A percentile compares a stretch with the other conserved stretches of the same genome.
These are phyloP conservation scores for Drosophila sulfurigaster DNA, from an alignment of 1,140 invertebrate species.

Conservation along the genomic window DNA sequence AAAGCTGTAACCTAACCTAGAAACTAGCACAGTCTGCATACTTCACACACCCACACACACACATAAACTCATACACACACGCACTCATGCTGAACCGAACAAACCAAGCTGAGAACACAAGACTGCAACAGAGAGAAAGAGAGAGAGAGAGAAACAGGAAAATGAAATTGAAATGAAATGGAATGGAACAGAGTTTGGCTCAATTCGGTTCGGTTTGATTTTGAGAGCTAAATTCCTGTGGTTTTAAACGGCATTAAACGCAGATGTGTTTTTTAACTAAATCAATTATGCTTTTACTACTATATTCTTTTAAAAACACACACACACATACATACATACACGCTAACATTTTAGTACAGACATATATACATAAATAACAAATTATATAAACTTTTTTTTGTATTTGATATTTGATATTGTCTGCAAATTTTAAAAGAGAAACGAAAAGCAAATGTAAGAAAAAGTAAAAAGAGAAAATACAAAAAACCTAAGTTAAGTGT, in stretches of 20 bases:
- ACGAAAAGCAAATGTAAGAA: constrained; percentile 7
- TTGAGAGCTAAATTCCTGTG: constrained; percentile 40
- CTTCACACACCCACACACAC: neutral
- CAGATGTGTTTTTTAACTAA: constrained; percentile 34
- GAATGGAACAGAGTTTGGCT: constrained; percentile 21
- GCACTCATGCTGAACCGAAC: constrained; percentile 23
- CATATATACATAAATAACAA: constrained; percentile 24
- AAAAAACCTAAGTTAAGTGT: constrained; percentile 56
- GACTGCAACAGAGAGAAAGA: constrained; percentile 18
- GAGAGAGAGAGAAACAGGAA: neutral
- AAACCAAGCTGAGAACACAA: constrained; percentile 33
- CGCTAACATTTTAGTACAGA: constrained; percentile 18
- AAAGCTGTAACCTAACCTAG: constrained; percentile 34
- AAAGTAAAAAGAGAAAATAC: constrained; percentile 10
- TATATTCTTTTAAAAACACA: constrained; percentile 35
- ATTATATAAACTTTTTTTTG: constrained; percentile 23
- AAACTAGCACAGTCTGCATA: constrained; percentile 15
- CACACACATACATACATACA: constrained; percentile 18
- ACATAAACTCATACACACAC: constrained; percentile 1
- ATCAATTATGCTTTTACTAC: constrained; percentile 52
- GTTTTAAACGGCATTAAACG: constrained; percentile 37
- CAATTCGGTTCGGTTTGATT: constrained; percentile 15
- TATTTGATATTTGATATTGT: constrained; percentile 17
- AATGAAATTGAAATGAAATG: neutral
- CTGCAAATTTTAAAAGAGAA: constrained; percentile 29